phyloP scores from a whole-genome alignment of 2,797 vertebrate species.

The Falco biarmicus region DNA sequence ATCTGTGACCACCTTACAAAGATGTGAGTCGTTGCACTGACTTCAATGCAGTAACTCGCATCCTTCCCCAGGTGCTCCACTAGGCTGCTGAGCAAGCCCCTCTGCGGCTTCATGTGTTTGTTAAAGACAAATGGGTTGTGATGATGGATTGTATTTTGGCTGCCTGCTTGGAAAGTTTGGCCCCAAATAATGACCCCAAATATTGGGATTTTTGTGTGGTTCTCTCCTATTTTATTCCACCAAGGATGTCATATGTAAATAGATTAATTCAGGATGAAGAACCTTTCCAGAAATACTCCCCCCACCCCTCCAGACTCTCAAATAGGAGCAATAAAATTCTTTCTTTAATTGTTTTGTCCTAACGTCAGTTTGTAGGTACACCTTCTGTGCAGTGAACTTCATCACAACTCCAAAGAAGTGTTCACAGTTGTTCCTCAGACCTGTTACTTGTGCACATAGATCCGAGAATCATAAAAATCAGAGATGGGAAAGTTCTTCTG shows the following conservation, averaged over 20 bases:
- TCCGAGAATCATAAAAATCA: conserved; percentile 4
- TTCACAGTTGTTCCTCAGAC: neutral
- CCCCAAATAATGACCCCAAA: neutral
- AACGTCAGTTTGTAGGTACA: neutral
- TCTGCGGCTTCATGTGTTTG: neutral
- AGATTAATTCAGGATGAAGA: neutral
- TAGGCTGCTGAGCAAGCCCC: neutral
- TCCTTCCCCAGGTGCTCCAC: neutral
- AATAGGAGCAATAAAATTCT: neutral
- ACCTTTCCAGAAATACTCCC: neutral
- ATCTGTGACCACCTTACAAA: neutral
- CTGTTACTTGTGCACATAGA: neutral
- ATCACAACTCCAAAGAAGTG: neutral
- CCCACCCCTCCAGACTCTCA: neutral
- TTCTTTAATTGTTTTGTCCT: neutral
- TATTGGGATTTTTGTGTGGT: neutral
- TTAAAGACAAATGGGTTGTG: neutral
- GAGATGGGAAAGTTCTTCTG: neutral
- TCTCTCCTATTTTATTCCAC: neutral
- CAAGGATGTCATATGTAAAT: neutral
- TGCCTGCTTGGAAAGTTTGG: neutral
- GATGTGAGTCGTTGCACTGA: neutral
- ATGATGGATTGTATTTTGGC: neutral
- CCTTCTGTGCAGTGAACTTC: neutral
- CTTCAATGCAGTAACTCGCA: neutral